Base-by-base conservation (phyloP, 1,140 invertebrate species). In the Papilio helenus region DNA sequence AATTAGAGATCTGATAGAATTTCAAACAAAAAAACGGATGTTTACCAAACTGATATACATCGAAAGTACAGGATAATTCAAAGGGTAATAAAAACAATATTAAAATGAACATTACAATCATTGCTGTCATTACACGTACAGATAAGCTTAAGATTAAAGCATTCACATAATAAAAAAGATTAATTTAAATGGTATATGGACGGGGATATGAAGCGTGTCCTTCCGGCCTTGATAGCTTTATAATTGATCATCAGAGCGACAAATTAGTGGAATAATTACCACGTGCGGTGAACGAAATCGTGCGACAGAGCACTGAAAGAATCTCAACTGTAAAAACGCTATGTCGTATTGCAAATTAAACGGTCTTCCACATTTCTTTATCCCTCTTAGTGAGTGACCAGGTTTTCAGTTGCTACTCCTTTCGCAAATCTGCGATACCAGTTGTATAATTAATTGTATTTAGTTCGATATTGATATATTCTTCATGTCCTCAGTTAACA, bases 41-140 rank as follows among this genome's bases (percentile, higher is more conserved):
- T 55, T 55, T n/a, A 55, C n/a, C n/a, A 9, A 55, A 55, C 51
- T 18, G 18, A 55, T 55, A 55, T 2, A 29, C 58, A 65, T 68
- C 61, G 26, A 68, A 68, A 26, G 23, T 61, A 61, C 20, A 12
- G 10, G 26, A 68, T 68, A 29, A 68, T 34, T 12, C 12, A 18
- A 68, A 20, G 4, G 14, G 58, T 68, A 29, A 16, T 29, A 29
- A 29, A 68, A 68, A 29, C 55, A 68, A 29, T 29, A 65, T 26
- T 65, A 68, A 34, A 68, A 68, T 29, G 14, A 29, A 7, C 26
- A 68, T 29, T 68, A 29, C 58, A 61, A 61, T 61, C 23, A 61
- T 26, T 26, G 23, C 58, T 65, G 61, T 68, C 61, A 68, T 68
- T 68, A 68, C 61, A 68, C 26, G 61, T 68, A 68, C 0, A 68